Evolutionary conservation across 2,888 invertebrate genomes (phyloP).

Genomic region (Venustoraphidia nigricollis): DNA sequence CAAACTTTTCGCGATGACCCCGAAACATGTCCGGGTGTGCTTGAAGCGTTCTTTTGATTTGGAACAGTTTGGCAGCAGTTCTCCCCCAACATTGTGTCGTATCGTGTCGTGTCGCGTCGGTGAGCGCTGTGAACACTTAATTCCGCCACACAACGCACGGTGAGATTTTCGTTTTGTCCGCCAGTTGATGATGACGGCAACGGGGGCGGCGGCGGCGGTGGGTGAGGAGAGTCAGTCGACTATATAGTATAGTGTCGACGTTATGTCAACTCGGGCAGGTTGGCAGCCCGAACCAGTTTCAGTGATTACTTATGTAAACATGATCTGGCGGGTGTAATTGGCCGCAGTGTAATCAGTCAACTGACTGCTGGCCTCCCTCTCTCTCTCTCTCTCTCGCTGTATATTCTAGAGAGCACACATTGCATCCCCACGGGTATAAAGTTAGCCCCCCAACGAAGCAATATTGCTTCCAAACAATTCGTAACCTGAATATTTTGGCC

Average conservation of each 20-base stretch:
- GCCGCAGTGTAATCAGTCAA: conserved; percentile 29
- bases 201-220: conserved; percentile 15
- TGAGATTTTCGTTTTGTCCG: not conserved
- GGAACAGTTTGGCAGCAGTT: too few species aligned
- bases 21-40: too few species aligned
- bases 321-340: conserved; percentile 32
- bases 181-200: not conserved
- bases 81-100: too few species aligned
- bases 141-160: conserved; percentile 18
- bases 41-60: too few species aligned
- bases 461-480: too few species aligned
- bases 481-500: too few species aligned
- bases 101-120: conserved; percentile 15
- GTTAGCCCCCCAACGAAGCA: too few species aligned
- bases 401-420: not conserved
- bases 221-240: not conserved
- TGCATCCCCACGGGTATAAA: too few species aligned
- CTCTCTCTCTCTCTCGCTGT: conserved; percentile 11
- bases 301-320: conserved; percentile 33
- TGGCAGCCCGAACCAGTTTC: conserved; percentile 11
- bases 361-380: conserved; percentile 23
- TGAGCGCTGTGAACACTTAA: conserved; percentile 25
- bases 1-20: too few species aligned
- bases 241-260: conserved; percentile 8
- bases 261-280: conserved; percentile 25